Conservation (phyloP, 2,797 vertebrate genomes). For the Squalus acanthias region DNA sequence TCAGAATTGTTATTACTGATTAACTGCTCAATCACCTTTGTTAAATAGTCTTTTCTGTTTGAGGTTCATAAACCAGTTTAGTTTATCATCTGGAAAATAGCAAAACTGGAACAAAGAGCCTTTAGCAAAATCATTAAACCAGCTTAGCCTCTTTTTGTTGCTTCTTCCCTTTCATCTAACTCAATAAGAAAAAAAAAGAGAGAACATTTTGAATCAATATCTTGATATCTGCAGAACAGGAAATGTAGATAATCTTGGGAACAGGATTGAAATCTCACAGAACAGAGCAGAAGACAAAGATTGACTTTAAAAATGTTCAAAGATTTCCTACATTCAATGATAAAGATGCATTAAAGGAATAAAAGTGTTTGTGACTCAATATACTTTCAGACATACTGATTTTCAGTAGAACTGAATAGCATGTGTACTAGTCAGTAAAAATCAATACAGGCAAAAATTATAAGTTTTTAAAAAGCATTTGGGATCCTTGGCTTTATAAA, state of each 20-base stretch:
- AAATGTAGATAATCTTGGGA: neutral
- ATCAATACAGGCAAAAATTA: neutral
- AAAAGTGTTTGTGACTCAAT: neutral
- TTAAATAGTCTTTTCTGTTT: neutral
- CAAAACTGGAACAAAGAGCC: neutral
- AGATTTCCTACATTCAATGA: neutral
- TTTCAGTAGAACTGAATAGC: neutral
- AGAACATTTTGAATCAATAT: neutral
- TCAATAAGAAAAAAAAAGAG: neutral
- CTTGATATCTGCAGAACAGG: constrained; percentile 1
- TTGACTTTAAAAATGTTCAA: constrained; percentile 3
- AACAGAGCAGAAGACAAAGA: neutral
- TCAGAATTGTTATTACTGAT: neutral
- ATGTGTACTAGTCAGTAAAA: neutral
- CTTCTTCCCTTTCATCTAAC: neutral
- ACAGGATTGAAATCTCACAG: neutral
- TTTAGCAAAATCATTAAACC: constrained; percentile 19
- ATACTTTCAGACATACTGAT: neutral
- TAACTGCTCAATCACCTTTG: neutral
- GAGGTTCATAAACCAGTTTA: neutral
- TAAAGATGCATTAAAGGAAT: neutral
- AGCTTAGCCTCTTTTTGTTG: neutral
- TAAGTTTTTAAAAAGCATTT: neutral
- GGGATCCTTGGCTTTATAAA: neutral
- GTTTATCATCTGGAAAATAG: neutral